These are phyloP conservation scores for Halichoerus grypus DNA, from an alignment of 2,113 vertebrate species.

Conservation along the genomic window DNA sequence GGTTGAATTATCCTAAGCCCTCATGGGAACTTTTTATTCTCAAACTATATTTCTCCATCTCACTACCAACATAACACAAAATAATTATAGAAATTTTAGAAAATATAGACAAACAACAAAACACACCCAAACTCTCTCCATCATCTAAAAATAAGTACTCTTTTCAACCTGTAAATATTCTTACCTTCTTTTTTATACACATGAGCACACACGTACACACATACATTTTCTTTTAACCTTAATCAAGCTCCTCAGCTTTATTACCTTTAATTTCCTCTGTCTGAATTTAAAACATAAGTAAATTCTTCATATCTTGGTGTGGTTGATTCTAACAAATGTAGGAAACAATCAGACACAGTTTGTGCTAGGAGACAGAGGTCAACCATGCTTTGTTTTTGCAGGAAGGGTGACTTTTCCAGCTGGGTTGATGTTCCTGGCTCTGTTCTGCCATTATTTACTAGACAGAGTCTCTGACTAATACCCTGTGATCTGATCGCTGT, in stretches of 20 bases:
- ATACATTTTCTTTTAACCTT: not conserved
- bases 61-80: not conserved
- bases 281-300: slow-evolving; percentile 28
- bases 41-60: not conserved
- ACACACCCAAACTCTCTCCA: not conserved
- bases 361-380: not conserved
- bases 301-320: not conserved
- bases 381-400: not conserved
- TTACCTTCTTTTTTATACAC: not conserved
- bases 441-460: slow-evolving; percentile 51
- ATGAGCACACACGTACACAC: not conserved
- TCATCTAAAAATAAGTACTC: not conserved
- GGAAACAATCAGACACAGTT: slow-evolving; percentile 13
- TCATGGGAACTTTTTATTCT: not conserved
- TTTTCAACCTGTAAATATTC: not conserved
- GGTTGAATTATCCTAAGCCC: not conserved
- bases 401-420: slow-evolving; percentile 33
- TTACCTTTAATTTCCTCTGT: slow-evolving; percentile 39
- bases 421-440: slow-evolving; percentile 22
- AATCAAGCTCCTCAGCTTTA: not conserved
- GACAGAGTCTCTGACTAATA: slow-evolving; percentile 70
- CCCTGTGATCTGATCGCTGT: slow-evolving; percentile 54
- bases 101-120: slow-evolving; percentile 5
- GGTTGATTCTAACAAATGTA: not conserved
- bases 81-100: not conserved